These are phyloP conservation scores for Cryptus armator DNA, from an alignment of 2,888 invertebrate genomes.

Conservation along the genomic window DNA sequence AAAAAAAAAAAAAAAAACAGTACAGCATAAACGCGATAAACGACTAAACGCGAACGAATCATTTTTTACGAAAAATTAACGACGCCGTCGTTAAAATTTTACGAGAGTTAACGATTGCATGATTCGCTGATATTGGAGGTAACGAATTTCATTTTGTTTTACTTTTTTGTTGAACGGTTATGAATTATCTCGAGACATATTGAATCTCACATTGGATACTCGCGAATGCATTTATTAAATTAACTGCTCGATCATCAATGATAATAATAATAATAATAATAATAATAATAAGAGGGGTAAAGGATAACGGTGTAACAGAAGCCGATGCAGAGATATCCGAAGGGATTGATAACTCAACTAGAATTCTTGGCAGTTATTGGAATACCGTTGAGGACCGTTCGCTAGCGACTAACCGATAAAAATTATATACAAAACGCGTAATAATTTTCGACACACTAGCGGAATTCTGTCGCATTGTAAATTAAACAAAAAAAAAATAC, in stretches of 20 bases:
- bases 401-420: neutral
- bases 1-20: constrained; percentile 30
- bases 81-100: constrained; percentile 24
- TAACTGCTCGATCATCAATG: constrained; percentile 1
- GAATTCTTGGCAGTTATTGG: constrained; percentile 23
- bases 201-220: constrained; percentile 11
- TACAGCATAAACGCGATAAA: constrained; percentile 49
- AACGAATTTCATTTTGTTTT: constrained; percentile 15
- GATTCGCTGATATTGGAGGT: constrained; percentile 50
- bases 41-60: constrained; percentile 46
- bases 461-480: constrained; percentile 10
- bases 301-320: neutral
- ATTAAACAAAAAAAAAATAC: constrained; percentile 53
- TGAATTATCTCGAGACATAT: constrained; percentile 11
- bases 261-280: constrained; percentile 8
- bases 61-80: too few relatives aligned
- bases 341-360: constrained; percentile 6
- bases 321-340: constrained; percentile 6
- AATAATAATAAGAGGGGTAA: neutral
- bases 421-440: constrained; percentile 10
- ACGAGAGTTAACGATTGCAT: constrained; percentile 51
- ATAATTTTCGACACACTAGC: neutral
- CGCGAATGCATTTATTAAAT: constrained; percentile 8
- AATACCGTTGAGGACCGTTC: constrained; percentile 14
- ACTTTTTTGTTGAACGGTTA: constrained; percentile 15